Evolutionary conservation across 1,140 invertebrate species (phyloP).

Genomic region (Zeugodacus cucurbitae): DNA sequence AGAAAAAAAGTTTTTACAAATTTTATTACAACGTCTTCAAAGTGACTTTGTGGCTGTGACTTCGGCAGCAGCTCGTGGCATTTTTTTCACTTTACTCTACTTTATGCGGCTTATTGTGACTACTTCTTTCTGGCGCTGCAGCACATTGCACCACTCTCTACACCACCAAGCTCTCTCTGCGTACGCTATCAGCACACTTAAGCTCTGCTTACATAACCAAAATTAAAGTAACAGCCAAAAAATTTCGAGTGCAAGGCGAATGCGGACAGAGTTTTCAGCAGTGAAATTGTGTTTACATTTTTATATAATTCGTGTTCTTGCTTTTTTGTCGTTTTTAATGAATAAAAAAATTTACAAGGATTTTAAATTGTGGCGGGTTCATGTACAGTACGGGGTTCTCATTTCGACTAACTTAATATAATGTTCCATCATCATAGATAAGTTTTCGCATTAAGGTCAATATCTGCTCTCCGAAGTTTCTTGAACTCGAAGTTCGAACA

Average conservation of each 20-base stretch:
- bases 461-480: too few relatives aligned
- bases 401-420: too few relatives aligned
- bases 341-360: neutral
- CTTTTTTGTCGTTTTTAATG: neutral
- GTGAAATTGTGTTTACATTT: neutral
- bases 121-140: neutral
- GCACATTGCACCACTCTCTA: too few relatives aligned
- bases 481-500: too few relatives aligned
- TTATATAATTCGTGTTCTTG: neutral
- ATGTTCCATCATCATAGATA: too few relatives aligned
- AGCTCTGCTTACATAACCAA: neutral
- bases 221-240: neutral
- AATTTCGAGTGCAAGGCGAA: neutral
- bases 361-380: neutral
- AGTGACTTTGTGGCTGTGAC: neutral
- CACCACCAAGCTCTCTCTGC: neutral
- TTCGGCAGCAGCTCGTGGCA: neutral
- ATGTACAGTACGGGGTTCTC: too few relatives aligned
- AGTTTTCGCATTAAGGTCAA: too few relatives aligned
- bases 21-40: constrained; percentile 4
- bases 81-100: constrained; percentile 6
- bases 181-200: neutral
- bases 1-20: neutral
- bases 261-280: neutral
- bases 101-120: neutral